Conservation (phyloP, 2,888 invertebrate genomes). For the Apamea monoglypha region DNA sequence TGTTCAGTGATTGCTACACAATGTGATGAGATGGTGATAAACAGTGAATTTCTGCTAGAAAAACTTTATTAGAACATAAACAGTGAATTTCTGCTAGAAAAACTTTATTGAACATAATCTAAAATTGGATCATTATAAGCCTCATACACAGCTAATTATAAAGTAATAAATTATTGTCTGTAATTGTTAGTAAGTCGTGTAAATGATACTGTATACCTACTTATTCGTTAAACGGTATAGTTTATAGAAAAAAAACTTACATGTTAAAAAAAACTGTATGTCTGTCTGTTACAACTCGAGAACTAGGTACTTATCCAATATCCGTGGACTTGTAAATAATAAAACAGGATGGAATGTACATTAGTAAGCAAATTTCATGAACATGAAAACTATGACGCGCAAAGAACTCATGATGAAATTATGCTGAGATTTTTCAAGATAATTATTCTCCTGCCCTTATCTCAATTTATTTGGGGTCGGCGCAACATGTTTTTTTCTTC, state of each 20-base stretch:
- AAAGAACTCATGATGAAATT: background rate
- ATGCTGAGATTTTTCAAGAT: background rate
- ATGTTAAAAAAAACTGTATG: constrained; percentile 16
- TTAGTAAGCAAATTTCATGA: constrained; percentile 1
- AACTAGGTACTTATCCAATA: background rate
- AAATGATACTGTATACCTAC: constrained; percentile 20
- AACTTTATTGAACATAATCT: constrained; percentile 15
- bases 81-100: constrained; percentile 33
- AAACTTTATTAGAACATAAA: constrained; percentile 11
- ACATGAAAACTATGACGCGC: background rate
- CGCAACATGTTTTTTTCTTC: too few species aligned
- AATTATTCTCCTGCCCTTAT: too few species aligned
- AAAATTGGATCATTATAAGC: constrained; percentile 23
- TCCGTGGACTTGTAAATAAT: background rate
- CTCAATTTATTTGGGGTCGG: too few species aligned
- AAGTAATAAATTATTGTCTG: constrained; percentile 49
- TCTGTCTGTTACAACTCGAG: constrained; percentile 18
- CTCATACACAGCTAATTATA: constrained; percentile 17
- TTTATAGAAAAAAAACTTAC: constrained; percentile 28
- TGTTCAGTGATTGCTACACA: constrained; percentile 5
- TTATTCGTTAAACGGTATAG: constrained; percentile 8
- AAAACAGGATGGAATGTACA: background rate
- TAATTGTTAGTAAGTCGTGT: constrained; percentile 28
- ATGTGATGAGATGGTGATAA: constrained; percentile 32
- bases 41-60: constrained; percentile 33